phyloP scores from a whole-genome alignment of 2,888 invertebrate genomes.

The Thecophora atra region DNA sequence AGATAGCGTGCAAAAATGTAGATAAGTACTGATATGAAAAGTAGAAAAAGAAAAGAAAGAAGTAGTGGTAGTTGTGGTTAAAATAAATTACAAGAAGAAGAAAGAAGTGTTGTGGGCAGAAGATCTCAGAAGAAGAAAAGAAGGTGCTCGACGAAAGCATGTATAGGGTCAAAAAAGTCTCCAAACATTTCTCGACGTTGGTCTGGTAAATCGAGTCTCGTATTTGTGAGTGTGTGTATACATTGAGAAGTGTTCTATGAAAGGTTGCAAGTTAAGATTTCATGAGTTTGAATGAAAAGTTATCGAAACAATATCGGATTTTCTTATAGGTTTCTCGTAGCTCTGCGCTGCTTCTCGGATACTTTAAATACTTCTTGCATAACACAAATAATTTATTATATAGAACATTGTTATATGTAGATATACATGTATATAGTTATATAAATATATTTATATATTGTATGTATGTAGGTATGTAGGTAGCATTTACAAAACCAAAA shows the following conservation, averaged over 20 bases:
- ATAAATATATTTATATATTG: slow-evolving; percentile 26
- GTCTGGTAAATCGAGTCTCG: too few species aligned
- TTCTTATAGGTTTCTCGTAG: background rate
- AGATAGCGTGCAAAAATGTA: slow-evolving; percentile 57
- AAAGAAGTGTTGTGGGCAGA: background rate
- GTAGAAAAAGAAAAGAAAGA: background rate
- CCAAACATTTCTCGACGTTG: too few species aligned
- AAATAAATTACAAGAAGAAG: slow-evolving; percentile 15
- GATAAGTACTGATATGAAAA: slow-evolving; percentile 20
- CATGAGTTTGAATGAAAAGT: background rate
- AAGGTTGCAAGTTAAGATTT: background rate
- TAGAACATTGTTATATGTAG: slow-evolving; percentile 38
- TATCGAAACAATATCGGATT: background rate
- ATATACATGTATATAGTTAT: slow-evolving; percentile 39
- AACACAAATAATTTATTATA: slow-evolving; percentile 36
- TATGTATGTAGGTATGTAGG: slow-evolving; percentile 42
- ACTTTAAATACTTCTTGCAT: slow-evolving; percentile 15
- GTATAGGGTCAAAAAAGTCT: background rate
- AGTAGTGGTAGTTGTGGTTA: background rate
- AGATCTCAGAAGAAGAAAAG: background rate
- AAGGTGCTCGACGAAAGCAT: background rate
- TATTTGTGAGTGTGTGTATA: background rate
- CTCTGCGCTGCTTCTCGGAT: background rate
- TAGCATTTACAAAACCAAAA: slow-evolving; percentile 61
- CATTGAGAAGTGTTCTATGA: background rate